These are phyloP conservation scores for Amblyjoppa fuscipennis DNA, from an alignment of 2,888 invertebrate genomes.

Conservation along the genomic window DNA sequence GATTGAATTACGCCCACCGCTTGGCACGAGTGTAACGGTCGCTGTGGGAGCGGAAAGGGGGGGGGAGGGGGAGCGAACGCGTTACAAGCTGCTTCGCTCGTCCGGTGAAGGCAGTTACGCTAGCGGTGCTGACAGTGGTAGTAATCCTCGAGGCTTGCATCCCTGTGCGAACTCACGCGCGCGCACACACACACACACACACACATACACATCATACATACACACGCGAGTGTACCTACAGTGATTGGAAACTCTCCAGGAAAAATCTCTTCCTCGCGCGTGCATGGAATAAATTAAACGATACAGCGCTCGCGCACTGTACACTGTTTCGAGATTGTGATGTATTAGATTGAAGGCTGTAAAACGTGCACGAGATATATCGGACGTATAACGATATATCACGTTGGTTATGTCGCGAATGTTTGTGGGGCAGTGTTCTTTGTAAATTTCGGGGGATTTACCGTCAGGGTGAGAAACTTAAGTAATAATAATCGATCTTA, in stretches of 20 bases:
- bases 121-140: neutral
- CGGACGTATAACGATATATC: neutral
- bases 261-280: conserved; percentile 42
- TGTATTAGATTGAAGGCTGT: conserved; percentile 7
- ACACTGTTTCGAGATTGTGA: conserved; percentile 12
- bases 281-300: conserved; percentile 47
- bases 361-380: conserved; percentile 15
- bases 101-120: neutral
- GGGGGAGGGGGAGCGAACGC: neutral
- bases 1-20: conserved; percentile 16
- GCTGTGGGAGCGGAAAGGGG: neutral
- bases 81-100: neutral
- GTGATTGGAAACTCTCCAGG: conserved; percentile 49
- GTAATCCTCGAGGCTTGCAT: neutral
- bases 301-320: neutral
- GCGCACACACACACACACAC: neutral
- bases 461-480: neutral
- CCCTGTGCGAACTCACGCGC: neutral
- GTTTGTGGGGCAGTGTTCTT: too few species aligned
- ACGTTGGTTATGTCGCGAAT: too few species aligned
- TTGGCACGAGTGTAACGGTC: neutral
- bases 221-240: conserved; percentile 3
- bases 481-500: neutral
- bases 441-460: neutral
- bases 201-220: neutral